Conservation (phyloP, 2,797 vertebrate genomes). For the Rhinogobio ventralis region DNA sequence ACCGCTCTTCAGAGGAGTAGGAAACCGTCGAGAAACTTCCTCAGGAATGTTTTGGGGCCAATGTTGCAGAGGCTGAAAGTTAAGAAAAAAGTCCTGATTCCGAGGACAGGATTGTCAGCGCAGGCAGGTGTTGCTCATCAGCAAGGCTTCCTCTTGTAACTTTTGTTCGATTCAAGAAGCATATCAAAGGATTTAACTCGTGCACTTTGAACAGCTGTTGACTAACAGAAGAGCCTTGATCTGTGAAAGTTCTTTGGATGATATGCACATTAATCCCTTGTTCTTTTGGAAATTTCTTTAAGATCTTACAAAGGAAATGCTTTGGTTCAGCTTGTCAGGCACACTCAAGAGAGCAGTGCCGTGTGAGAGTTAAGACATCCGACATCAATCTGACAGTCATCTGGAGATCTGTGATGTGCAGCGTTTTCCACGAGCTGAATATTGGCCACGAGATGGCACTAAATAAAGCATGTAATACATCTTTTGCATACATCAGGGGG, state of each 20-base stretch:
- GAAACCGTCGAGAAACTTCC: slow-evolving; percentile 21
- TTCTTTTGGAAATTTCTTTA: slow-evolving; percentile 28
- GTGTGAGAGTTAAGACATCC: not conserved
- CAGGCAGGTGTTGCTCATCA: slow-evolving; percentile 32
- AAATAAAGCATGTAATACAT: not conserved
- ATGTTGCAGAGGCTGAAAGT: not conserved
- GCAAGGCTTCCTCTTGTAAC: slow-evolving; percentile 33
- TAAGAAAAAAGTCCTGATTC: slow-evolving; percentile 30
- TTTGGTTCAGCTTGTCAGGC: slow-evolving; percentile 23
- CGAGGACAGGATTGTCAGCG: slow-evolving; percentile 32
- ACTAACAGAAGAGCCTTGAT: slow-evolving; percentile 48
- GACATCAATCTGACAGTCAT: slow-evolving; percentile 1
- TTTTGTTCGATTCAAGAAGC: slow-evolving; percentile 40
- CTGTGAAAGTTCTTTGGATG: slow-evolving; percentile 28
- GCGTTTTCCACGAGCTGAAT: not conserved
- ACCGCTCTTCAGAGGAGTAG: not conserved
- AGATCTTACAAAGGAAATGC: not conserved
- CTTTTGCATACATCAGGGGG: not conserved
- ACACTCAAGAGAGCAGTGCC: not conserved
- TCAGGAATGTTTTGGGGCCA: not conserved
- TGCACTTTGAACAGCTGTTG: slow-evolving; percentile 45
- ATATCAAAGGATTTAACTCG: slow-evolving; percentile 56
- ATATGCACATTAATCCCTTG: slow-evolving; percentile 40
- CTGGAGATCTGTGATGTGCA: not conserved
- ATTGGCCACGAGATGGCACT: not conserved